phyloP scores from a whole-genome alignment of 2,113 vertebrate species.

The Nanorana parkeri region DNA sequence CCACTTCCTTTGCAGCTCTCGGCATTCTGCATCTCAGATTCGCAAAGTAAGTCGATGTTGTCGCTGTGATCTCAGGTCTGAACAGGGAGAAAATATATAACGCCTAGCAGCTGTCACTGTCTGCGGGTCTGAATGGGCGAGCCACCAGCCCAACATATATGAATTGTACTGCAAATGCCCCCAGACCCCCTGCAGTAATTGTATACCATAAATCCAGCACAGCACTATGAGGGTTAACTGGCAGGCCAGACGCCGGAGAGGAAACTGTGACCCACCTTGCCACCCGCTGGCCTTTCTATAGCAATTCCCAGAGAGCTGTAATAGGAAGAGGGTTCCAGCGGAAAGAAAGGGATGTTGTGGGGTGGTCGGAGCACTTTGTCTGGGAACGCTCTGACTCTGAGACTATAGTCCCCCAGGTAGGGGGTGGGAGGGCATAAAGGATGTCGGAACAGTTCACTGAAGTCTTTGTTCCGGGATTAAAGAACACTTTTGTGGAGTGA shows the following conservation, averaged over 20 bases:
- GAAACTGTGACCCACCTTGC: fast-evolving
- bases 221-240: constrained; percentile 85
- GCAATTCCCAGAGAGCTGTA: constrained; percentile 27
- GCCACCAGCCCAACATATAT: too few species aligned
- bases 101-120: too few species aligned
- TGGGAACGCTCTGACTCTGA: constrained; percentile 58
- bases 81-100: too few species aligned
- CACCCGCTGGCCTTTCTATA: background rate
- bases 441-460: constrained; percentile 1
- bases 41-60: too few species aligned
- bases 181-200: background rate
- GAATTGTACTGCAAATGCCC: too few species aligned
- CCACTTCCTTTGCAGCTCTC: too few species aligned
- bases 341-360: constrained; percentile 50
- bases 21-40: too few species aligned
- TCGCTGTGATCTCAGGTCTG: too few species aligned
- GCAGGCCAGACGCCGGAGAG: constrained; percentile 86
- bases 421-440: constrained; percentile 53
- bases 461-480: constrained; percentile 69
- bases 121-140: too few species aligned
- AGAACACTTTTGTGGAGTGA: constrained; percentile 36
- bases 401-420: constrained; percentile 59
- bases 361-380: constrained; percentile 53
- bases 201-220: constrained; percentile 56
- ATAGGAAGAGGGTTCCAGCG: background rate